A percentile compares a stretch with the other conserved stretches of the same genome.
Conservation (phyloP, 1,140 invertebrate genomes). For the Melitaea cinxia region DNA sequence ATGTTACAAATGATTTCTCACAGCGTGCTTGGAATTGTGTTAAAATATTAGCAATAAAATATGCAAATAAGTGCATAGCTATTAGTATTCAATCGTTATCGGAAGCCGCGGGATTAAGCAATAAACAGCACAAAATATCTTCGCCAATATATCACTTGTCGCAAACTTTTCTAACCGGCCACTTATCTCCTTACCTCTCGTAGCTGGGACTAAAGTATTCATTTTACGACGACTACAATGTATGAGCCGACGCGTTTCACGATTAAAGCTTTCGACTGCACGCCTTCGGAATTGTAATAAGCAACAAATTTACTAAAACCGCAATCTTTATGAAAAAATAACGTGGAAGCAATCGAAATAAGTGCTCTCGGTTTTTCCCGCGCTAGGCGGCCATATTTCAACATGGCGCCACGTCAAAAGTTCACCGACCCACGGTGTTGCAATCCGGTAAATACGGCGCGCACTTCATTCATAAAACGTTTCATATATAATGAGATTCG, state of each 20-base stretch:
- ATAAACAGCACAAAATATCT: slow-evolving; percentile 25
- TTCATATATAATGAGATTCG: slow-evolving; percentile 40
- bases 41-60: neutral
- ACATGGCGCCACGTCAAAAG: slow-evolving; percentile 59
- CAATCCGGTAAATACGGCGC: slow-evolving; percentile 40
- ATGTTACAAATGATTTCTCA: too few relatives aligned
- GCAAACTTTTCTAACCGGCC: slow-evolving; percentile 15
- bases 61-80: neutral
- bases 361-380: slow-evolving; percentile 66
- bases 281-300: slow-evolving; percentile 51
- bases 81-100: slow-evolving; percentile 1
- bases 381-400: slow-evolving; percentile 52
- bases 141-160: slow-evolving; percentile 6
- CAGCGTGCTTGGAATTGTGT: neutral
- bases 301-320: slow-evolving; percentile 50
- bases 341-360: slow-evolving; percentile 58
- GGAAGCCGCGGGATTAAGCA: neutral
- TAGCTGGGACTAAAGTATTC: slow-evolving; percentile 18
- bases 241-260: slow-evolving; percentile 18
- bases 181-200: slow-evolving; percentile 25
- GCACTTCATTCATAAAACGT: slow-evolving; percentile 55
- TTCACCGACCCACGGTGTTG: slow-evolving; percentile 52
- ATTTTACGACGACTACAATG: slow-evolving; percentile 31
- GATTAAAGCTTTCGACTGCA: slow-evolving; percentile 25
- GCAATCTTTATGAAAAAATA: slow-evolving; percentile 48